Evolutionary conservation across 35 echinoderm and acorn worm species (phyloP), one percentile per base, ranked within the genome.

Genomic region (Apostichopus californicus): DNA sequence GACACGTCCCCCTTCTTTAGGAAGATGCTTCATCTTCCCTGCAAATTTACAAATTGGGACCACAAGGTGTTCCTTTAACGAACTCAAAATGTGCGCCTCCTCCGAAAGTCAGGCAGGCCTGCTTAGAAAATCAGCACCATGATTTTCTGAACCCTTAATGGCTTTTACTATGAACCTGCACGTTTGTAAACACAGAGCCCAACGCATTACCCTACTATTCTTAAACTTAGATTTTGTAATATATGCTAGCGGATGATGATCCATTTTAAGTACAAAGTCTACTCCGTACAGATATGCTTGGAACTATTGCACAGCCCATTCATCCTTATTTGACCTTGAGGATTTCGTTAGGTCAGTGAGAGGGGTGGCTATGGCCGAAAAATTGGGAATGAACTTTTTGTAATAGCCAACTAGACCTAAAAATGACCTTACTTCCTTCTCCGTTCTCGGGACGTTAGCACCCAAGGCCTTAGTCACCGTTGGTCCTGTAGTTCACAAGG

Each of bases 141-240:
- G 21, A n/a, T 95, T 95, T n/a, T 92, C 82, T 21, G 12, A 86
- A 15, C 94, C 94, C 68, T 92, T 87, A 8, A 95, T 95, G 55
- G 81, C 90, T 17, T 54, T 25, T 9, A 95, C 54, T n/a, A 54
- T 24, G 57, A 79, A 95, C 15, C 78, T 80, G 54, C 18, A 95
- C 52, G 65, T 77, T 90, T 95, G 81, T 11, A 95, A 57, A 77
- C 26, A 57, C n/a, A 92, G 70, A 21, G 94, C 94, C 94, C 90
- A 95, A 6, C 94, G 22, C 90, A 91, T 91, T 15, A 91, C 18
- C 56, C 77, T 53, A 20, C 75, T 77, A 26, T 91, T 91, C 9
- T 54, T 77, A 61, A 77, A 18, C 22, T 91, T 91, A 9, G 89
- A 21, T 80, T 61, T 53, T 8, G 53, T 78, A 20, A 91, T 54